Evolutionary conservation across 2,888 invertebrate species (phyloP).

Genomic region (Notocelia uddmanniana): DNA sequence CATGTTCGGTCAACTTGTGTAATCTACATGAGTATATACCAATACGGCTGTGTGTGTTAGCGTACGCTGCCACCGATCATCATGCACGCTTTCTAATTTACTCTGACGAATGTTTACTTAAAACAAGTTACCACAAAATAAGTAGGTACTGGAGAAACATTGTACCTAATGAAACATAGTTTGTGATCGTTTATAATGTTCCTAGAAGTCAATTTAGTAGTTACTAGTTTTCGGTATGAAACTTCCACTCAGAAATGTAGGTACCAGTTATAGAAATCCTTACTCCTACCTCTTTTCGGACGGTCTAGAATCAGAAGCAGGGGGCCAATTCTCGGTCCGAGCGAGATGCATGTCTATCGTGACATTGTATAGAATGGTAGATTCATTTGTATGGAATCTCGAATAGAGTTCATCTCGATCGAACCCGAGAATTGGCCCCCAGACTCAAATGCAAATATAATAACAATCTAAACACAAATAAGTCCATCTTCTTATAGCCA

Average conservation of each 20-base stretch:
- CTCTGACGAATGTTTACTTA: conserved; percentile 73
- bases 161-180: background rate
- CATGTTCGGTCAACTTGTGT: conserved; percentile 29
- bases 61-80: conserved; percentile 55
- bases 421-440: too few relatives aligned
- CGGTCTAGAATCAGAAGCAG: too few relatives aligned
- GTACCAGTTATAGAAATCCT: background rate
- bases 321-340: too few relatives aligned
- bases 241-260: background rate
- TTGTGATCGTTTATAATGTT: background rate
- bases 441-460: too few relatives aligned
- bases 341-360: too few relatives aligned
- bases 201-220: too few relatives aligned
- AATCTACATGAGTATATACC: conserved; percentile 26
- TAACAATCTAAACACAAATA: too few relatives aligned
- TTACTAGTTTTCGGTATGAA: background rate
- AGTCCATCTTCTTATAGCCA: too few relatives aligned
- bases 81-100: conserved; percentile 80
- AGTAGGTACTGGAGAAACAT: background rate
- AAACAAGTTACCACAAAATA: background rate
- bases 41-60: conserved; percentile 54
- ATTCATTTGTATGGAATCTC: too few relatives aligned
- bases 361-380: too few relatives aligned
- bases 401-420: too few relatives aligned
- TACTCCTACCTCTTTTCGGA: background rate